phyloP scores from a whole-genome alignment of 2,797 vertebrate genomes.

The Eulemur albifrons region DNA sequence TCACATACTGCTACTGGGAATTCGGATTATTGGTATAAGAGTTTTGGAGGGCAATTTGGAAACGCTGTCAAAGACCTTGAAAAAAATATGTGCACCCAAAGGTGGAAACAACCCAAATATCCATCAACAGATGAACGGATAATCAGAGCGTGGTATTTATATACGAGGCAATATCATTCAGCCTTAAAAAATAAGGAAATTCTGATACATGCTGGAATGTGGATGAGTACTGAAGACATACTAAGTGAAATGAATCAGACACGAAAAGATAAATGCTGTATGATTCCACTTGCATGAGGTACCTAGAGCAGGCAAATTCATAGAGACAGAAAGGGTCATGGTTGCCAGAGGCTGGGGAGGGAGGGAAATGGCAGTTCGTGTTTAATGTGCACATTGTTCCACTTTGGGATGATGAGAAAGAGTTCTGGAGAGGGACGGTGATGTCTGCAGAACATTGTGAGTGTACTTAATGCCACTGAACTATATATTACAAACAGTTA shows the following conservation, averaged over 20 bases:
- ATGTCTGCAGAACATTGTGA: background rate
- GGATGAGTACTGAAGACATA: background rate
- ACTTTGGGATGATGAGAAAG: background rate
- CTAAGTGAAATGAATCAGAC: background rate
- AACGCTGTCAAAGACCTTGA: background rate
- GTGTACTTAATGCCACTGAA: background rate
- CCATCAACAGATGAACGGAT: too few species aligned
- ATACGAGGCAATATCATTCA: background rate
- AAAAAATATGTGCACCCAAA: background rate
- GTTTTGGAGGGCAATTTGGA: background rate
- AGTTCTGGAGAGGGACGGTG: background rate
- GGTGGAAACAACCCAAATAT: background rate
- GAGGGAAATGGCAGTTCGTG: background rate
- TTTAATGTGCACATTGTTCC: background rate
- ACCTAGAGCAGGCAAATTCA: background rate
- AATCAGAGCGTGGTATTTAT: background rate
- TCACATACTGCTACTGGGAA: background rate
- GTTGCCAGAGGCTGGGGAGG: background rate
- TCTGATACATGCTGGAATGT: background rate
- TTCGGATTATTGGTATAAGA: background rate
- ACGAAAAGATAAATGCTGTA: background rate
- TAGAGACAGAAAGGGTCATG: background rate
- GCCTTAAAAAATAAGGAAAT: background rate
- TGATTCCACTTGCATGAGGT: background rate
- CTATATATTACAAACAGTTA: background rate